phyloP scores from a whole-genome alignment of 2,113 vertebrate species.

The Poecile atricapillus region DNA sequence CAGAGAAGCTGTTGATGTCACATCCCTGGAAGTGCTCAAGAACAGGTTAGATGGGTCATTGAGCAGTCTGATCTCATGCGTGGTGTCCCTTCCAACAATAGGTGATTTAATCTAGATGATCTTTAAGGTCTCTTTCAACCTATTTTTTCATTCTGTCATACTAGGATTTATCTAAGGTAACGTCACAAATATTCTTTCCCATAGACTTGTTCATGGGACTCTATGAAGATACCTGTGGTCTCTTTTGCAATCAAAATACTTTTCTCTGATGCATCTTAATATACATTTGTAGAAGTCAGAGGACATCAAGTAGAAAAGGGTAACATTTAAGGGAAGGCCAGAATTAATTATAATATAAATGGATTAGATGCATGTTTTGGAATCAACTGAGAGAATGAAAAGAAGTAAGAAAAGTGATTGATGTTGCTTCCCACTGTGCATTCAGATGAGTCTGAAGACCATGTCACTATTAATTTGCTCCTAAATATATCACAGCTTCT shows the following conservation, averaged over 20 bases:
- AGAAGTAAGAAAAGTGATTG: constrained; percentile 2
- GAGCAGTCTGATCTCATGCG: not conserved
- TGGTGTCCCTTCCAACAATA: fast-evolving
- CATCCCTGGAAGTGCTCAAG: not conserved
- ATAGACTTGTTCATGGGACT: not conserved
- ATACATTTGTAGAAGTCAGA: not conserved
- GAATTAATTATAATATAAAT: not conserved
- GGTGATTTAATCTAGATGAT: not conserved
- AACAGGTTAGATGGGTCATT: not conserved
- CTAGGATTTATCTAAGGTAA: not conserved
- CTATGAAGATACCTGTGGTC: not conserved
- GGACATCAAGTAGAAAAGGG: not conserved
- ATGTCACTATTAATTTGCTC: constrained; percentile 9
- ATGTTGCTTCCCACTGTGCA: not conserved
- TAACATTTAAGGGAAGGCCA: not conserved
- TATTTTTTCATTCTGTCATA: not conserved
- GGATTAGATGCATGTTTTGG: not conserved
- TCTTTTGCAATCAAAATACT: not conserved
- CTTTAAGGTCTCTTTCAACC: not conserved
- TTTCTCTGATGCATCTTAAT: not conserved
- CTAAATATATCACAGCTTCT: constrained; percentile 13
- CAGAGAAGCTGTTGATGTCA: not conserved
- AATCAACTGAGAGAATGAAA: not conserved
- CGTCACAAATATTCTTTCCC: not conserved
- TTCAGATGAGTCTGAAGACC: not conserved